These are phyloP conservation scores for Caenorhabditis sinica DNA, from an alignment of 2,888 invertebrate genomes.

Conservation along the genomic window DNA sequence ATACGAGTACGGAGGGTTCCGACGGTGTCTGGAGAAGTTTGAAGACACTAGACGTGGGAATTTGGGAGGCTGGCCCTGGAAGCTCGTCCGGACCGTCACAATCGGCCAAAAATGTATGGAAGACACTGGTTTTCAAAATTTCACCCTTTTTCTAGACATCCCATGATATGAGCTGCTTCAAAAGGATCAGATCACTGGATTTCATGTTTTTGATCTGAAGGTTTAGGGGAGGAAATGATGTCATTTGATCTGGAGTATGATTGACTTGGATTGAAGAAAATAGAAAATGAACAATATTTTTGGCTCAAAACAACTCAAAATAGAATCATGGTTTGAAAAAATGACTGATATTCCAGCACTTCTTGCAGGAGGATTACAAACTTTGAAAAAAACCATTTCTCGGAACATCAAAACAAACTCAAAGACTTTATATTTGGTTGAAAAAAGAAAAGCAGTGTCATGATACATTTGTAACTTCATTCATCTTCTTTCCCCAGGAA, in stretches of 20 bases:
- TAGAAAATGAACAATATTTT: neutral
- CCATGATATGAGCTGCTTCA: neutral
- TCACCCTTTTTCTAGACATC: neutral
- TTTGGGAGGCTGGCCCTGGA: no score
- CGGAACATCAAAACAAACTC: neutral
- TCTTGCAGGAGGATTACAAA: no score
- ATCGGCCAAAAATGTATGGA: no score
- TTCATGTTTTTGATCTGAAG: neutral
- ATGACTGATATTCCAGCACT: no score
- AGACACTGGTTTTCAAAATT: no score
- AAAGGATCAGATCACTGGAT: neutral
- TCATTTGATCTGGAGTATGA: neutral
- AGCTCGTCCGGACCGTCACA: no score
- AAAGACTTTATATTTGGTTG: neutral
- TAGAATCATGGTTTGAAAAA: no score
- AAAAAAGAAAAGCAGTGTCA: neutral
- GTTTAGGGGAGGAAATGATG: neutral
- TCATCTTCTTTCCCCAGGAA: slow-evolving; percentile 7
- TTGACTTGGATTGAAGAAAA: neutral
- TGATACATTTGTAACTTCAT: slow-evolving; percentile 24
- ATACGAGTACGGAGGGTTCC: neutral
- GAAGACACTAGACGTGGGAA: no score
- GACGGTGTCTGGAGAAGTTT: no score
- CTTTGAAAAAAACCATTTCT: no score
- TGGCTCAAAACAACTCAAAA: no score